phyloP scores from a whole-genome alignment of 2,888 invertebrate genomes.

The Torymus auratus region DNA sequence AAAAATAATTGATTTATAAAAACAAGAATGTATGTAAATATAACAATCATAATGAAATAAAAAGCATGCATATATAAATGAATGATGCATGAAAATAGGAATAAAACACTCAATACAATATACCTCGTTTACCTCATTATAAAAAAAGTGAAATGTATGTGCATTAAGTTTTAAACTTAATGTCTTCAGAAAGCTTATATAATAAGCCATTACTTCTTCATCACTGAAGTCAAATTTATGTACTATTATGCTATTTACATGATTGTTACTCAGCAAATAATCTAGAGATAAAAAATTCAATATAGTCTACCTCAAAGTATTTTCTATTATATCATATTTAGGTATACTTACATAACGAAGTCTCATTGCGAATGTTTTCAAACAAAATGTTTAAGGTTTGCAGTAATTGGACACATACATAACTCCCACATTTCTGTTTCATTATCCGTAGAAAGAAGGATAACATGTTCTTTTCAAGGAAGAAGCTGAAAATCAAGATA shows the following conservation, averaged over 20 bases:
- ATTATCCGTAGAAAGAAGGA: constrained; percentile 98
- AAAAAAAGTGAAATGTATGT: constrained; percentile 99
- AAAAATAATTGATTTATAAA: no score
- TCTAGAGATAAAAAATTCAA: constrained; percentile 82
- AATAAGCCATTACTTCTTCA: constrained; percentile 99
- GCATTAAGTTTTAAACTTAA: constrained; percentile 97
- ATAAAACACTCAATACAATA: constrained; percentile 53
- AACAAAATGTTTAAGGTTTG: constrained; percentile 99
- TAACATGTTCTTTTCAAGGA: constrained; percentile 99
- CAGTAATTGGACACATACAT: constrained; percentile 97
- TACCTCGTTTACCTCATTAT: constrained; percentile 90
- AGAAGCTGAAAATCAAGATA: constrained; percentile 86
- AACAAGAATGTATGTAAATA: no score
- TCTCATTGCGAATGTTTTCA: constrained; percentile 99
- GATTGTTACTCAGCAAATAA: constrained; percentile 99
- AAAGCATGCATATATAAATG: constrained; percentile 41
- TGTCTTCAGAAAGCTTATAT: constrained; percentile 99
- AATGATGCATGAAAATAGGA: constrained; percentile 46
- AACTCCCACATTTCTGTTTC: constrained; percentile 97
- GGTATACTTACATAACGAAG: constrained; percentile 93
- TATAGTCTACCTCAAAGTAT: constrained; percentile 12
- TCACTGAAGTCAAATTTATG: constrained; percentile 99
- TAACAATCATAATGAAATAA: no score
- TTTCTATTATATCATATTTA: background rate
- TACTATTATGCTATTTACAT: constrained; percentile 99